These are phyloP conservation scores for Holacanthella duospinosa DNA, from an alignment of 2,888 invertebrate genomes.

Conservation along the genomic window DNA sequence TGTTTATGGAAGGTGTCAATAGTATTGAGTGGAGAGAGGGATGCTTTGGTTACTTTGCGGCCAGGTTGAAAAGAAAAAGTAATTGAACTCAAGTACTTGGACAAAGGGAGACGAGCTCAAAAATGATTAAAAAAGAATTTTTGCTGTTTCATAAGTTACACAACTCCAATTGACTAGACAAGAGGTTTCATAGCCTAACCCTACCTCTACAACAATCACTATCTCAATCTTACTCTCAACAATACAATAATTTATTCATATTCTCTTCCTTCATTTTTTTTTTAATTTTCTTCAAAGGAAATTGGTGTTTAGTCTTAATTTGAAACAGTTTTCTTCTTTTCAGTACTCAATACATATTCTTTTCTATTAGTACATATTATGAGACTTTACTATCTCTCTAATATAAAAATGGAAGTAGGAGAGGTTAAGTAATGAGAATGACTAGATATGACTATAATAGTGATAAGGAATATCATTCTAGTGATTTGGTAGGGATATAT, in stretches of 20 bases:
- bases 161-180: neutral
- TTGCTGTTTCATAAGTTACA: neutral
- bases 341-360: too few relatives aligned
- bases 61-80: neutral
- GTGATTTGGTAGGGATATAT: too few relatives aligned
- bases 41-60: neutral
- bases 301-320: neutral
- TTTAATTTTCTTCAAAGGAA: neutral
- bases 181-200: too few relatives aligned
- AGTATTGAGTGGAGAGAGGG: neutral
- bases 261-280: neutral
- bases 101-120: neutral
- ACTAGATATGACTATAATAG: too few relatives aligned
- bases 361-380: too few relatives aligned
- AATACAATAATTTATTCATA: neutral
- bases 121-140: neutral
- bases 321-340: too few relatives aligned
- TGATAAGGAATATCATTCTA: too few relatives aligned
- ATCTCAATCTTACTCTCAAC: too few relatives aligned
- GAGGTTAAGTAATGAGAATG: too few relatives aligned
- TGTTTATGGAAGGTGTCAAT: constrained; percentile 3
- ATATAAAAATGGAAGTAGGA: too few relatives aligned
- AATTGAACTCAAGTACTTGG: neutral
- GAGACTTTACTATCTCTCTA: too few relatives aligned
- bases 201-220: too few relatives aligned